Evolutionary conservation across 2,113 vertebrate genomes (phyloP).

Genomic region (Casuarius casuarius): DNA sequence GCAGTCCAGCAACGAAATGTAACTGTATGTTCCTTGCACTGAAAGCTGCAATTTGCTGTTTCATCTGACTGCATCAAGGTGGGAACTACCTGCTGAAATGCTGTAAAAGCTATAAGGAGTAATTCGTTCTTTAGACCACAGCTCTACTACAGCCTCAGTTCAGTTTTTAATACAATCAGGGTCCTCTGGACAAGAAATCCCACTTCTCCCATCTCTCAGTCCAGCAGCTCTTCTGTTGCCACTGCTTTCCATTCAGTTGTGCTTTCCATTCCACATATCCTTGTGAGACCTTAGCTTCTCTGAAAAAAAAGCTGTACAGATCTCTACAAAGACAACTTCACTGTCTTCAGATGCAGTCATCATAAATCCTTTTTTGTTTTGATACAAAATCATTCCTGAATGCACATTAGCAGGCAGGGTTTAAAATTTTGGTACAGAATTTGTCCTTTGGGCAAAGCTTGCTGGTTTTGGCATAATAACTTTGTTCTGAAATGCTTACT

Average conservation of each 20-base stretch:
- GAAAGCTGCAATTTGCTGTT: neutral
- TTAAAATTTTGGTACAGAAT: constrained; percentile 5
- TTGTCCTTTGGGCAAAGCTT: neutral
- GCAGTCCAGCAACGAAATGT: neutral
- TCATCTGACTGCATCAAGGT: neutral
- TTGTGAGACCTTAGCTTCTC: neutral
- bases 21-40: neutral
- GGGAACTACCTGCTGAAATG: neutral
- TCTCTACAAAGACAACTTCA: neutral
- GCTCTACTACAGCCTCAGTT: neutral
- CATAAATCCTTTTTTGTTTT: neutral
- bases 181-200: neutral
- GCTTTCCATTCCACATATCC: neutral
- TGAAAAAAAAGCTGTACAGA: neutral
- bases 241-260: neutral
- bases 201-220: neutral
- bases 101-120: neutral
- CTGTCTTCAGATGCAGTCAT: constrained; percentile 10
- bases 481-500: neutral
- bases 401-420: neutral
- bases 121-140: neutral
- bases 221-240: neutral
- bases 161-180: neutral
- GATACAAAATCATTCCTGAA: neutral
- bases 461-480: neutral